Percentiles rank a stretch among this genome's conserved stretches.
These are phyloP conservation scores for Tachuris rubrigastra DNA, from an alignment of 2,113 vertebrate genomes.

Conservation along the genomic window DNA sequence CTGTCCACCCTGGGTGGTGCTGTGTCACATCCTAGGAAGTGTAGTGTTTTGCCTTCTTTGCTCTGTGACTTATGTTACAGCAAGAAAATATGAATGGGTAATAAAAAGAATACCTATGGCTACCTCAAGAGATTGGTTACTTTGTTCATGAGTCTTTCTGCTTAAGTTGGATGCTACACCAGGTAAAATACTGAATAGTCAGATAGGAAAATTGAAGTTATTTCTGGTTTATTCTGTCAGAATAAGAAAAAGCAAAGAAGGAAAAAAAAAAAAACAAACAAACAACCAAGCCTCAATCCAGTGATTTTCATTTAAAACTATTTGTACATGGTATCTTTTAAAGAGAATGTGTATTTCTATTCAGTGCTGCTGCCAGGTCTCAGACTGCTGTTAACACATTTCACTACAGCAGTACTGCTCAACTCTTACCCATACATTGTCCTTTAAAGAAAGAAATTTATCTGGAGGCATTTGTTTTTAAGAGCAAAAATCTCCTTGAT, in stretches of 20 bases:
- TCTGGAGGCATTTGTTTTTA: conserved; percentile 7
- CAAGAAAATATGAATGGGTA: not conserved
- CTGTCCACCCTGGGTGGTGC: not conserved
- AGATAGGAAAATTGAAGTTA: not conserved
- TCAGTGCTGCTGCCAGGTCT: not conserved
- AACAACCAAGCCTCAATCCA: not conserved
- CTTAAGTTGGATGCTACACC: not conserved
- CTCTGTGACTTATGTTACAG: not conserved
- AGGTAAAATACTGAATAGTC: not conserved
- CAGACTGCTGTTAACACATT: not conserved
- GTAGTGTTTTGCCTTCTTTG: not conserved
- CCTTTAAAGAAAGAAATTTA: not conserved
- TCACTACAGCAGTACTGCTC: not conserved
- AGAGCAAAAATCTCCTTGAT: not conserved
- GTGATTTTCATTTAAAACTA: not conserved
- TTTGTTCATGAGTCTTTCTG: not conserved
- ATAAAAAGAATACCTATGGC: not conserved
- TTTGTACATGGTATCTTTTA: not conserved
- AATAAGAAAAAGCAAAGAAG: not conserved
- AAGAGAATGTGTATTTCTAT: not conserved
- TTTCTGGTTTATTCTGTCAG: not conserved
- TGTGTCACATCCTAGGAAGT: not conserved
- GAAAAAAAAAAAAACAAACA: too few species aligned
- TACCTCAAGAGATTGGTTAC: not conserved
- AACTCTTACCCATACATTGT: not conserved